Conservation (phyloP, 2,797 vertebrate genomes). For the Gorsachius magnificus region DNA sequence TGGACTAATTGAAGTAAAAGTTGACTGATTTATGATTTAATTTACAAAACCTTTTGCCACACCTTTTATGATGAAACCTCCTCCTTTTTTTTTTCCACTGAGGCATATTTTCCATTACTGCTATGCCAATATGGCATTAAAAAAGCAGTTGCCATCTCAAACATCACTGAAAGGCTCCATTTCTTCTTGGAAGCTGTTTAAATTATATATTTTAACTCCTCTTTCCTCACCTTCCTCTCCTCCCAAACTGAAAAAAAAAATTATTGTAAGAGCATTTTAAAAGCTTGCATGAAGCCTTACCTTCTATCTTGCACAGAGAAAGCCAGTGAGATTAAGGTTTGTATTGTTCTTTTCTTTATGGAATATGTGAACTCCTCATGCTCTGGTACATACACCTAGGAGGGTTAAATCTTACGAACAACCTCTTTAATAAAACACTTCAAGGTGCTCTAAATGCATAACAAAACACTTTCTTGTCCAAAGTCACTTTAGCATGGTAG, state of each 20-base stretch:
- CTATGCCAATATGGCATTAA: slow-evolving; percentile 34
- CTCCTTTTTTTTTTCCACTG: slow-evolving; percentile 13
- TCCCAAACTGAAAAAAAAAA: not conserved
- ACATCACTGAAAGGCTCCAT: slow-evolving; percentile 51
- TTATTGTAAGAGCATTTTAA: not conserved
- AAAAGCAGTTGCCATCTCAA: slow-evolving; percentile 57
- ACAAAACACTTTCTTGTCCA: not conserved
- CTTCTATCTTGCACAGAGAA: not conserved
- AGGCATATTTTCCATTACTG: slow-evolving; percentile 70
- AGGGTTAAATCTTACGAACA: not conserved
- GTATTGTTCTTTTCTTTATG: not conserved
- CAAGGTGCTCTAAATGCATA: not conserved
- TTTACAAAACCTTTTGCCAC: slow-evolving; percentile 71
- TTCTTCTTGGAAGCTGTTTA: slow-evolving; percentile 62
- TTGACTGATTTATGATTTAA: slow-evolving; percentile 71
- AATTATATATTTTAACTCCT: slow-evolving; percentile 43
- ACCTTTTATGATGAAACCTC: slow-evolving; percentile 64
- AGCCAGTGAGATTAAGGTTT: not conserved
- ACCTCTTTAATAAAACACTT: not conserved
- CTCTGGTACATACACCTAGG: not conserved
- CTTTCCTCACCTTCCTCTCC: not conserved
- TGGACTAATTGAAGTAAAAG: slow-evolving; percentile 72
- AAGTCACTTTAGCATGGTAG: not conserved
- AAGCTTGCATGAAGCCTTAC: not conserved
- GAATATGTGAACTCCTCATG: not conserved